Conservation (phyloP, 1,140 invertebrate species). For the Drosophila yakuba region DNA sequence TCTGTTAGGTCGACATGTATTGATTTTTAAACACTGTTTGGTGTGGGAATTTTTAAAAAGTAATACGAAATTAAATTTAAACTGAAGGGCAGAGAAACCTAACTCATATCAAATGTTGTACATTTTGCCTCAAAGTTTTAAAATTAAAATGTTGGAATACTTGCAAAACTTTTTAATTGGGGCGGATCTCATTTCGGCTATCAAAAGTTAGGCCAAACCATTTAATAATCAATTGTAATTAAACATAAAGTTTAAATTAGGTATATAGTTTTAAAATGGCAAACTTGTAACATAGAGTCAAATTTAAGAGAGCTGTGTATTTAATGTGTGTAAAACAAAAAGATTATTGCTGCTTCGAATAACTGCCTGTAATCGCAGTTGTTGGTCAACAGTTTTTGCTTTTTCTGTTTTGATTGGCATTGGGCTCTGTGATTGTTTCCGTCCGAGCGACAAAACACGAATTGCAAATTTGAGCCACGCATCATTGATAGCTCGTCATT, state of each 20-base stretch:
- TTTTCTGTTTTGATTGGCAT: constrained; percentile 36
- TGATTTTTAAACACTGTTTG: constrained; percentile 26
- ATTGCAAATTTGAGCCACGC: constrained; percentile 79
- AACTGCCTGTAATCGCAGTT: constrained; percentile 36
- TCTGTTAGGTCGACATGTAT: constrained; percentile 19
- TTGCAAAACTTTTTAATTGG: too few species aligned
- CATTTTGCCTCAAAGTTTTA: neutral
- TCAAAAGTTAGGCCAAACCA: too few species aligned
- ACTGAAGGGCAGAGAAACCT: too few species aligned
- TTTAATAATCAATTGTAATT: too few species aligned
- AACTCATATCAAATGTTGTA: neutral
- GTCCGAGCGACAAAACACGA: constrained; percentile 73
- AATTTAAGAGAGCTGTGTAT: neutral
- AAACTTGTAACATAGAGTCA: neutral
- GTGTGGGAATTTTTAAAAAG: neutral
- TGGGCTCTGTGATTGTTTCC: constrained; percentile 68
- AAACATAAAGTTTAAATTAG: too few species aligned
- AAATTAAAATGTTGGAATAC: neutral
- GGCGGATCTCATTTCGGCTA: too few species aligned
- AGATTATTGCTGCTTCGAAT: constrained; percentile 11
- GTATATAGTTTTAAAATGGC: neutral
- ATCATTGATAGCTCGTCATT: constrained; percentile 79
- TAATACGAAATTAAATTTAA: neutral
- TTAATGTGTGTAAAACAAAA: neutral
- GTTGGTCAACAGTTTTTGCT: constrained; percentile 26